Conservation (phyloP, 2,113 vertebrate genomes). For the Vicugna pacos region DNA sequence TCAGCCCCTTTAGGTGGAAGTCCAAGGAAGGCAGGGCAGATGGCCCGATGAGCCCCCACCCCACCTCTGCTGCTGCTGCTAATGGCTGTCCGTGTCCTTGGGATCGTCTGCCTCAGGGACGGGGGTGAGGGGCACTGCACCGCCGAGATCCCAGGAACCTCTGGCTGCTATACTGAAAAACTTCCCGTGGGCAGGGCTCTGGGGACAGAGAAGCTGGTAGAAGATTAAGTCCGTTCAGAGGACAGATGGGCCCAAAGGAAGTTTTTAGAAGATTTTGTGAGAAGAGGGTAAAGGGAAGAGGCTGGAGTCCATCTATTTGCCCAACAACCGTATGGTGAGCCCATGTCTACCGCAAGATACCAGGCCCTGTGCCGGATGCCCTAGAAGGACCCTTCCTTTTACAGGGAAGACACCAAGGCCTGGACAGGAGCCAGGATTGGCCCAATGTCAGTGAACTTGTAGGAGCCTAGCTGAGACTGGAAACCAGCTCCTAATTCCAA, state of each 20-base stretch:
- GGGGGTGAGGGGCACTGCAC: neutral
- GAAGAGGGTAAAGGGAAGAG: neutral
- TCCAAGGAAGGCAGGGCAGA: neutral
- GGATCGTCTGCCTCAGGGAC: neutral
- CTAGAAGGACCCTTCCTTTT: neutral
- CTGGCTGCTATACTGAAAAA: neutral
- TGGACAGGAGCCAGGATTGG: neutral
- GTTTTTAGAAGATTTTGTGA: neutral
- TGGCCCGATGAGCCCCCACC: neutral
- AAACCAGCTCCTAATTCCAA: neutral
- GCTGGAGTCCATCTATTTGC: neutral
- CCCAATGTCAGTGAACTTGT: neutral
- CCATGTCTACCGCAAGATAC: neutral
- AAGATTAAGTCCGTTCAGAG: neutral
- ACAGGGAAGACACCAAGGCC: slow-evolving; percentile 16
- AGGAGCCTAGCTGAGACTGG: neutral
- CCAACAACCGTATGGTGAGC: neutral
- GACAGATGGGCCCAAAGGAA: neutral
- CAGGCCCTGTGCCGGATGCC: neutral
- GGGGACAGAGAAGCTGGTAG: neutral
- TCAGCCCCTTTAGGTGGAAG: neutral
- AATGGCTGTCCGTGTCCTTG: neutral
- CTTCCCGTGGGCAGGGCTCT: neutral
- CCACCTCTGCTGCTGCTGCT: neutral
- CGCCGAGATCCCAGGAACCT: neutral